Conservation (phyloP, 2,888 invertebrate species). For the Apodemia mormo region DNA sequence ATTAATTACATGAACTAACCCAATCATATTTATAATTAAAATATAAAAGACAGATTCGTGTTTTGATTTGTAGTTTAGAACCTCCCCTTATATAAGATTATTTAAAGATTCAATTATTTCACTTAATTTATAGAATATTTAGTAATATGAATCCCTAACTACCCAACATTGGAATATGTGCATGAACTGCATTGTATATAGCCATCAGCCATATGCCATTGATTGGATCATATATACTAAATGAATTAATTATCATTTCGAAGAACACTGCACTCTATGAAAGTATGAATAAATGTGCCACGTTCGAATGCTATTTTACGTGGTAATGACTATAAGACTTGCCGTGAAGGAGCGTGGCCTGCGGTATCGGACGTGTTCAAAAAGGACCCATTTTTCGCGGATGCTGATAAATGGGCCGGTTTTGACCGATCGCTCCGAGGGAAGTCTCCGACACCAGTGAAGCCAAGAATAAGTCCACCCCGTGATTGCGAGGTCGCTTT, state of each 20-base stretch:
- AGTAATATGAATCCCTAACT: constrained; percentile 24
- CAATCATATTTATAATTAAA: constrained; percentile 73
- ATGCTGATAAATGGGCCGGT: constrained; percentile 76
- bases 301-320: constrained; percentile 32
- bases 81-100: constrained; percentile 51
- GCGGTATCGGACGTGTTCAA: constrained; percentile 74
- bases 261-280: constrained; percentile 71
- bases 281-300: constrained; percentile 32
- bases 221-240: constrained; percentile 49
- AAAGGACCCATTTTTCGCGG: constrained; percentile 78
- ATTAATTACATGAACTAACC: constrained; percentile 65
- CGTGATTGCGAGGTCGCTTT: constrained; percentile 87
- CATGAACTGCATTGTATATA: constrained; percentile 78
- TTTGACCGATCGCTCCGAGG: constrained; percentile 82
- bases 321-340: constrained; percentile 72
- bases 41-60: constrained; percentile 75
- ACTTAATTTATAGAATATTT: constrained; percentile 19
- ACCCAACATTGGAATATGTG: constrained; percentile 49
- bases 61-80: constrained; percentile 80
- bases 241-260: constrained; percentile 37
- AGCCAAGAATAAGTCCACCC: constrained; percentile 86
- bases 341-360: constrained; percentile 74
- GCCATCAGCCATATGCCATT: constrained; percentile 54
- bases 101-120: constrained; percentile 15
- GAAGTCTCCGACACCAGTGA: constrained; percentile 86